These are phyloP conservation scores for Castor canadensis DNA, from an alignment of 2,113 vertebrate genomes.

Conservation along the genomic window DNA sequence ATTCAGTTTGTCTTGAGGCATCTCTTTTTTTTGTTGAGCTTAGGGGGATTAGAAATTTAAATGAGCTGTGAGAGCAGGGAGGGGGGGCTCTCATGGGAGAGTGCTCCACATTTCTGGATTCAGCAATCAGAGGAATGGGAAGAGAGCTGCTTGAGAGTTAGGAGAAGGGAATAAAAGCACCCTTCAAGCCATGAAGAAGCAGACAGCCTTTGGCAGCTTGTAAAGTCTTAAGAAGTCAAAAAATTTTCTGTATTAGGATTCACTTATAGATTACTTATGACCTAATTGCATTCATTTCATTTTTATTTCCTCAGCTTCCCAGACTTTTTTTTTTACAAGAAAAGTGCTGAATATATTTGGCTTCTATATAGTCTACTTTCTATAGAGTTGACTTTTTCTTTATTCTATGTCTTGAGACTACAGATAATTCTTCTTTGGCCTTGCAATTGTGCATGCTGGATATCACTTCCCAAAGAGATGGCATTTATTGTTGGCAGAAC, in stretches of 20 bases:
- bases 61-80: constrained; percentile 8
- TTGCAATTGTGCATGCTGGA: not conserved
- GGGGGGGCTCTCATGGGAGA: not conserved
- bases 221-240: constrained; percentile 37
- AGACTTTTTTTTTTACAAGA: not conserved
- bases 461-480: not conserved
- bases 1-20: constrained; percentile 43
- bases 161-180: not conserved
- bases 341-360: not conserved
- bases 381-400: not conserved
- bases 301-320: not conserved
- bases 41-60: constrained; percentile 65
- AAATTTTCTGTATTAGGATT: not conserved
- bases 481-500: not conserved
- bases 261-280: constrained; percentile 31
- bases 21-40: constrained; percentile 5
- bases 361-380: not conserved
- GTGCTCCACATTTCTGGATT: constrained; percentile 10
- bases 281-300: not conserved
- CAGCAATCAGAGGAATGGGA: not conserved
- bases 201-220: not conserved
- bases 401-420: not conserved
- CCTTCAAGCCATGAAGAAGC: not conserved
- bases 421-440: not conserved
- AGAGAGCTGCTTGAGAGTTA: not conserved